These are phyloP conservation scores for Drosophila demipolita DNA, from an alignment of 2,888 invertebrate species.

Conservation along the genomic window DNA sequence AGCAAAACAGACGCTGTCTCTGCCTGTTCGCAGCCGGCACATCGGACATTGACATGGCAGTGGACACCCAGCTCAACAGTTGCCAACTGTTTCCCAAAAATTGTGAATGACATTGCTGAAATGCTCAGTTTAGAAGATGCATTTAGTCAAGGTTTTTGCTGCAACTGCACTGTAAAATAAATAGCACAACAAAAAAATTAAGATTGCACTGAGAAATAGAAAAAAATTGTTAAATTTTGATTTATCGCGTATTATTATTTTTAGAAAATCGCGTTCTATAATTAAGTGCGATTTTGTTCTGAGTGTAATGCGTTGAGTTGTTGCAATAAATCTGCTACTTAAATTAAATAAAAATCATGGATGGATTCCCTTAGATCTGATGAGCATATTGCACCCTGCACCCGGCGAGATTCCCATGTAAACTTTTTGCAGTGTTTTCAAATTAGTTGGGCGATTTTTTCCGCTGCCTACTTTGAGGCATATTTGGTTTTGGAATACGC, in stretches of 20 bases:
- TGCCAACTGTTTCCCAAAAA: conserved; percentile 44
- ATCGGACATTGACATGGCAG: conserved; percentile 38
- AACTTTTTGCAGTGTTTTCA: conserved; percentile 38
- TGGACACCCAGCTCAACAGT: conserved; percentile 36
- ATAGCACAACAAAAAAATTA: neutral
- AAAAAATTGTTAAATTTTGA: neutral
- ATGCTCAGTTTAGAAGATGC: neutral
- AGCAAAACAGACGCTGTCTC: conserved; percentile 50
- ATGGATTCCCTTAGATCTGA: conserved; percentile 36
- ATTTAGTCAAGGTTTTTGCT: conserved; percentile 51
- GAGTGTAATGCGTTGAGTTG: conserved; percentile 35
- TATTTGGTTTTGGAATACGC: neutral
- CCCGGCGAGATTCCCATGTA: conserved; percentile 17
- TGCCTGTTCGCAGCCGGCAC: conserved; percentile 22
- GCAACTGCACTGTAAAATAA: conserved; percentile 25
- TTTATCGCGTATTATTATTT: no score
- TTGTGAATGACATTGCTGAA: conserved; percentile 18
- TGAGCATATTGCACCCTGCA: conserved; percentile 3
- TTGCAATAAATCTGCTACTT: conserved; percentile 64
- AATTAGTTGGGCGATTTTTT: conserved; percentile 34
- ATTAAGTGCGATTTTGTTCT: neutral
- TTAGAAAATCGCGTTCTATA: neutral
- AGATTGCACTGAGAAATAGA: no score
- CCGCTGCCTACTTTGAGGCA: conserved; percentile 13
- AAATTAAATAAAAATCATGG: conserved; percentile 42